Evolutionary conservation across 2,797 vertebrate genomes (phyloP).

Genomic region (Chelidonichthys spinosus): DNA sequence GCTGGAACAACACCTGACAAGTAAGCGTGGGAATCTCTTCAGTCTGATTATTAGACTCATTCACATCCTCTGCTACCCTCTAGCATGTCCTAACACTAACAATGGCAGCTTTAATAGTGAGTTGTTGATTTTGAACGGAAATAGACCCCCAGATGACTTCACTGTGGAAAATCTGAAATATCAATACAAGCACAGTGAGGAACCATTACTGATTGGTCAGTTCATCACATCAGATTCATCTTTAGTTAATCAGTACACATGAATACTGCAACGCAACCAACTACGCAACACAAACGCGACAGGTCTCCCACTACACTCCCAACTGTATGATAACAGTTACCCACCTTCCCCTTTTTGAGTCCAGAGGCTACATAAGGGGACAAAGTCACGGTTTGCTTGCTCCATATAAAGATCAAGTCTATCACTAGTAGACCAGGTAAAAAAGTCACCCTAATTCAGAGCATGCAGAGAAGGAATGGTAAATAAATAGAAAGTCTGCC

Average conservation of each 20-base stretch:
- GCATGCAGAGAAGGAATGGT: neutral
- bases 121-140: slow-evolving; percentile 47
- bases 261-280: neutral
- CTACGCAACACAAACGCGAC: slow-evolving; percentile 15
- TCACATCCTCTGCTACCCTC: slow-evolving; percentile 9
- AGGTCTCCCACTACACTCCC: neutral
- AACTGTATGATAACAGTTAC: neutral
- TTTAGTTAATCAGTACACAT: slow-evolving; percentile 52
- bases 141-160: slow-evolving; percentile 13
- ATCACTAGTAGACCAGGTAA: slow-evolving; percentile 6
- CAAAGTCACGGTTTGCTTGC: slow-evolving; percentile 46
- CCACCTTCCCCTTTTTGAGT: slow-evolving; percentile 12
- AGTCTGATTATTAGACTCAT: slow-evolving; percentile 35
- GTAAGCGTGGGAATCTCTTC: slow-evolving; percentile 71
- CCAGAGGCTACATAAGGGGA: slow-evolving; percentile 28
- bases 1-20: slow-evolving; percentile 52
- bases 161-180: slow-evolving; percentile 26
- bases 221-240: slow-evolving; percentile 43
- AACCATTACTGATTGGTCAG: slow-evolving; percentile 36
- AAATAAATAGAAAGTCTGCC: neutral
- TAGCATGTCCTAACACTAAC: slow-evolving; percentile 13
- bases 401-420: slow-evolving; percentile 36
- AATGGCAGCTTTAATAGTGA: slow-evolving; percentile 37
- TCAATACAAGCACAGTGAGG: slow-evolving; percentile 4
- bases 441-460: neutral